Conservation (phyloP, 2,113 vertebrate species). For the Melanocharis versteri region DNA sequence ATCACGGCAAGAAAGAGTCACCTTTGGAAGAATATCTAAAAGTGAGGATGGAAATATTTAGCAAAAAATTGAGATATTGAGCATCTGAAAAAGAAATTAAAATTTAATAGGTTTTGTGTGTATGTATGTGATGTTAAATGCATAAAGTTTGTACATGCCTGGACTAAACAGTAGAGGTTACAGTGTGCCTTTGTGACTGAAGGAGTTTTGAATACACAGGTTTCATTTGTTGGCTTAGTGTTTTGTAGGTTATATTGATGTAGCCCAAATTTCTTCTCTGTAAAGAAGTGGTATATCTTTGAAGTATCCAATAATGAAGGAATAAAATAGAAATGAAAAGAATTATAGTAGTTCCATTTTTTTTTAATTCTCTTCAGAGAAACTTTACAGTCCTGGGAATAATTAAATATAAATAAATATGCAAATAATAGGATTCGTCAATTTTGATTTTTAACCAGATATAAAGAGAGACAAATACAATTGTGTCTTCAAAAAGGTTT, state of each 20-base stretch:
- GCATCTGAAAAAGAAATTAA: background rate
- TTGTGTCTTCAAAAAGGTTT: constrained; percentile 18
- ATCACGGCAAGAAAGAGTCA: background rate
- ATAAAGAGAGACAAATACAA: background rate
- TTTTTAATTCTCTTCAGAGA: constrained; percentile 4
- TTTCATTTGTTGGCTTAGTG: background rate
- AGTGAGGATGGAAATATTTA: background rate
- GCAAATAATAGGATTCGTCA: background rate
- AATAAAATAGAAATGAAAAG: background rate
- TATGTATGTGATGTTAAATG: background rate
- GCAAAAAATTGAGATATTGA: background rate
- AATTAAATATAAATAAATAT: constrained; percentile 38
- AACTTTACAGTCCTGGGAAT: background rate
- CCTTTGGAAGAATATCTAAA: background rate
- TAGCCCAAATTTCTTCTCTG: background rate
- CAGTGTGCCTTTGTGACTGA: background rate
- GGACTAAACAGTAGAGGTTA: background rate
- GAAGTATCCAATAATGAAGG: background rate
- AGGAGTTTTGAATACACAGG: background rate
- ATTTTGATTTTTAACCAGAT: constrained; percentile 22
- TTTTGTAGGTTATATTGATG: background rate
- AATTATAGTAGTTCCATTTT: background rate
- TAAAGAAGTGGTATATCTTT: background rate
- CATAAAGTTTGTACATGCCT: background rate
- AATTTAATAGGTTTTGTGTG: background rate